phyloP scores from a whole-genome alignment of 1,140 invertebrate genomes.

The Gerris buenoi region DNA sequence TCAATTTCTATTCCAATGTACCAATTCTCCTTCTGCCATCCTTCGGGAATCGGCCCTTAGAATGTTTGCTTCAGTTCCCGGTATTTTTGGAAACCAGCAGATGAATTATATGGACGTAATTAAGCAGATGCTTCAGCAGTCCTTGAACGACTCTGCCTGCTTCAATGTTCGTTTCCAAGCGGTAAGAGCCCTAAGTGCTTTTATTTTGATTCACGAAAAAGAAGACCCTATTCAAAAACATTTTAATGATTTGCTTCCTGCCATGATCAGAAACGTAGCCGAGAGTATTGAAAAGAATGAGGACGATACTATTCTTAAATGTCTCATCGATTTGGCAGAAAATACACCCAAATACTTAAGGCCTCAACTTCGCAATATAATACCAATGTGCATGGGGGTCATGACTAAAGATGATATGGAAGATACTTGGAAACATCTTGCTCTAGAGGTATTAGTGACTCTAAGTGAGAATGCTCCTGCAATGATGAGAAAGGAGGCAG shows the following conservation, averaged over 20 bases:
- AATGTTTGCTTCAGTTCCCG: constrained; percentile 83
- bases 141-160: constrained; percentile 50
- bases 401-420: constrained; percentile 55
- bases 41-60: constrained; percentile 87
- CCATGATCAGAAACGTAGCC: constrained; percentile 56
- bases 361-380: constrained; percentile 68
- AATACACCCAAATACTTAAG: constrained; percentile 81
- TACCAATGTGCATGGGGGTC: constrained; percentile 82
- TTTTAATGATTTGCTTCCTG: constrained; percentile 68
- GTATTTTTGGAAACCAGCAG: constrained; percentile 93
- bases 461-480: constrained; percentile 86
- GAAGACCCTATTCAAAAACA: constrained; percentile 73
- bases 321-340: constrained; percentile 85
- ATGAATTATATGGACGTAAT: constrained; percentile 80
- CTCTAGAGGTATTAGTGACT: constrained; percentile 86
- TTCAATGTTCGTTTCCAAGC: constrained; percentile 61
- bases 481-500: constrained; percentile 81
- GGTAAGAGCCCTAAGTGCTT: constrained; percentile 70
- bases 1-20: constrained; percentile 90
- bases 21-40: constrained; percentile 58
- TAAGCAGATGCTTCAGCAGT: constrained; percentile 81
- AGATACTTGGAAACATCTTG: constrained; percentile 78
- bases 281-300: constrained; percentile 67
- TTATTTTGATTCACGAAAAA: constrained; percentile 81
- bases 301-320: constrained; percentile 80